Evolutionary conservation across 2,888 invertebrate genomes (phyloP), one percentile per base, ranked within the genome.

Genomic region (Melanchra persicariae): DNA sequence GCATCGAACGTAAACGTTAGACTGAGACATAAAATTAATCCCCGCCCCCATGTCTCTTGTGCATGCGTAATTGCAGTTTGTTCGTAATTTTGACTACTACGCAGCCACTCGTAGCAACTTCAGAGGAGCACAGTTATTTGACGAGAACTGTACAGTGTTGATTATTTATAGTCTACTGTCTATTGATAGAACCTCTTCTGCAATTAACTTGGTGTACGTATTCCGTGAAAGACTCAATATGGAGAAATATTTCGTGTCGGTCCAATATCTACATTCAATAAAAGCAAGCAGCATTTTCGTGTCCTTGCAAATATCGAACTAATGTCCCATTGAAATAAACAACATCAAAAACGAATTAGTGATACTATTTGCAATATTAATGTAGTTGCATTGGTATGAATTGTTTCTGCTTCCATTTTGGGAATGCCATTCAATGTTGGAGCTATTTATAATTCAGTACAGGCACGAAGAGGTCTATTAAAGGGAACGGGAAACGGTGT

Each of bases 391-490:
- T 63, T 45, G 1, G 30, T 40, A 77, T 47, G 12, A 43, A 77
- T 62, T 59, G 58, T 69, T 40, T 61, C 9, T 58, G 5, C 9
- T 22, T 9, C 59, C 51, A 22, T 51, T 59, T 69, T 69, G 22
- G 70, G 49, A 70, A 55, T 55, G 54, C 26, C 49, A 63, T 69
- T 77, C 64, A 67, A 64, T 65, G 15, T 47, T 43, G n/a, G 1
- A 60, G 55, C 79, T 77, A 77, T 84, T 81, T 77, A 69, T 60
- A 62, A 77, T 84, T 72, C 79, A 51, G 47, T 30, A 22, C 22
- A 65, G n/a, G 54, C 51, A 45, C 52, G 49, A 59, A 26, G 43
- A 26, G 22, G 24, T 52, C 70, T 78, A 51, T 70, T 60, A 26
- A 82, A 55, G 82, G 77, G 12, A 51, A 59, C 17, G 82, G 49